Evolutionary conservation across 2,797 vertebrate genomes (phyloP), one percentile per base, ranked within the genome.

Genomic region (Chaenodraco wilsoni): DNA sequence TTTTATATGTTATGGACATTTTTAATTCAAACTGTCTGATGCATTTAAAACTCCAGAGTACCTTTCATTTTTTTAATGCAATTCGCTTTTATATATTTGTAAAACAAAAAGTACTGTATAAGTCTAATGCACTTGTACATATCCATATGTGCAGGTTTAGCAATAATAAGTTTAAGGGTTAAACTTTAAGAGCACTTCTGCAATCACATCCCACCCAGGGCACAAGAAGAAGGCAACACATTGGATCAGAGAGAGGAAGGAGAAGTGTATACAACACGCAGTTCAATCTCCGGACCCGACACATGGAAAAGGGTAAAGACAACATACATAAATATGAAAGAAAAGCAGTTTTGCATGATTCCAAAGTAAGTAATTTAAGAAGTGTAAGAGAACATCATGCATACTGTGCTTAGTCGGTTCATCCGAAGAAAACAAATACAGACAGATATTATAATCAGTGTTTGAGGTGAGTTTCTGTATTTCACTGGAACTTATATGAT

Each of bases 121-220:
- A 65, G 65, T 60, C 31, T 0, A 14, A 64, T 60, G 37, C 46
- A 19, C 9, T 12, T 41, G 37, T 17, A 71, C 21, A 62, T 13
- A 79, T 46, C 5, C 65, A 45, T 11, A 63, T 16, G 55, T 56
- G 41, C 41, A 55, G 23, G 11, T 12, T 23, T 13, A 33, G 16
- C 19, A 16, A 19, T 69, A 27, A 8, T 14, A 23, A 23, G 23
- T 23, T 23, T 23, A 23, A 31, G 41, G 19, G 33, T 37, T 27
- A 5, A 5, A 27, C 27, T 27, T 37, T 84, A 84, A 88, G 79
- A 79, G 77, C 85, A 85, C 84, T 83, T 82, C 37, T 70, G 66
- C 56, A 37, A 50, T 73, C 54, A 74, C 43, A 63, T 69, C 33
- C 64, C 49, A 49, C 55, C 70, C 17, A 48, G 23, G 59, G 60